A percentile compares a stretch with the other conserved stretches of the same genome.
These are phyloP conservation scores for Eubasilissa splendida DNA, from an alignment of 2,888 invertebrate species.

Conservation along the genomic window DNA sequence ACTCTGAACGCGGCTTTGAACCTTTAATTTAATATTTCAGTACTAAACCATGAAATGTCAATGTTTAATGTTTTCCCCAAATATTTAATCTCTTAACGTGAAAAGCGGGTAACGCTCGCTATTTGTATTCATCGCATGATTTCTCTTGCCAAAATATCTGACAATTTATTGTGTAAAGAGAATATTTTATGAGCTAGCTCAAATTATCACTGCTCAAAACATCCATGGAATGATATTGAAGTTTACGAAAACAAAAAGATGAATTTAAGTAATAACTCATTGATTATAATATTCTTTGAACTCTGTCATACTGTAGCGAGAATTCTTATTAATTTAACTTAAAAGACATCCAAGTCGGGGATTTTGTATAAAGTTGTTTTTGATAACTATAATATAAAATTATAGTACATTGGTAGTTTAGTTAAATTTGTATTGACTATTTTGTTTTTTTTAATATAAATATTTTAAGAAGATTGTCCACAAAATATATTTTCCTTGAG, in stretches of 20 bases:
- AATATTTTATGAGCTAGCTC: slow-evolving; percentile 13
- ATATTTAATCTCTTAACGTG: slow-evolving; percentile 11
- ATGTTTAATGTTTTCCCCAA: slow-evolving; percentile 6
- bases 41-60: slow-evolving; percentile 12
- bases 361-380: too few species aligned
- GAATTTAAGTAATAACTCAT: too few species aligned
- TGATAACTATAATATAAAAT: too few species aligned
- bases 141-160: slow-evolving; percentile 8
- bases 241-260: background rate
- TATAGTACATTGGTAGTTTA: too few species aligned
- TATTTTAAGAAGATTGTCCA: too few species aligned
- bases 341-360: too few species aligned
- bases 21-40: slow-evolving; percentile 16
- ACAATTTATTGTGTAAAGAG: slow-evolving; percentile 12
- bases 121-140: slow-evolving; percentile 13
- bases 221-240: background rate
- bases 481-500: too few species aligned
- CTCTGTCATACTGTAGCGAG: too few species aligned
- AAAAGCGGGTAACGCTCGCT: background rate
- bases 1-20: slow-evolving; percentile 8
- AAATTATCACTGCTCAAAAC: slow-evolving; percentile 14
- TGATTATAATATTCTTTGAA: too few species aligned
- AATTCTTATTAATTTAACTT: too few species aligned
- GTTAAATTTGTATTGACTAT: too few species aligned
- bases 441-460: too few species aligned